Percentiles rank a stretch among this genome's conserved stretches.
phyloP scores from a whole-genome alignment of 2,797 vertebrate genomes.

The Acrocephalus scirpaceus region DNA sequence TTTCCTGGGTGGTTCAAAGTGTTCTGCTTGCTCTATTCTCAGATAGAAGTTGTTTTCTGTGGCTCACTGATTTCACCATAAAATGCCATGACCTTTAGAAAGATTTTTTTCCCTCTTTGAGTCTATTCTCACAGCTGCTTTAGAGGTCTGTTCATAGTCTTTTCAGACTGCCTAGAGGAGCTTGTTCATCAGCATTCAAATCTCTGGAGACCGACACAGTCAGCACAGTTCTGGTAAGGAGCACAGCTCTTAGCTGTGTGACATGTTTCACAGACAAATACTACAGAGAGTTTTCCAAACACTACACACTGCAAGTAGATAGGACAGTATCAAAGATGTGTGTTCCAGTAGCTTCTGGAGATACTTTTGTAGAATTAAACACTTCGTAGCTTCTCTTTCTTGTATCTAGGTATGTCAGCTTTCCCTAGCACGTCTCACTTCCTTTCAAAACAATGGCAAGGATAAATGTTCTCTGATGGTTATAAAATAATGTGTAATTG shows the following conservation, averaged over 20 bases:
- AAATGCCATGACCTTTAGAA: background rate
- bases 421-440: background rate
- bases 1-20: background rate
- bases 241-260: background rate
- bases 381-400: background rate
- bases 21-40: background rate
- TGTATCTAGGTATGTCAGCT: background rate
- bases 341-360: background rate
- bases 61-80: background rate
- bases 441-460: background rate
- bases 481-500: background rate
- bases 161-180: background rate
- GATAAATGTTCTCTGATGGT: background rate
- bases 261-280: background rate
- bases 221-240: background rate
- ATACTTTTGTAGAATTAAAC: background rate
- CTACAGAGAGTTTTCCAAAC: background rate
- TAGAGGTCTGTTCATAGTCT: background rate
- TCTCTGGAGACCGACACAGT: background rate
- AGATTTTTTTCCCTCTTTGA: background rate
- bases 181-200: background rate
- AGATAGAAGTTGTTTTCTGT: background rate
- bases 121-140: background rate
- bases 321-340: background rate
- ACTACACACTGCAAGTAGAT: background rate